phyloP scores from a whole-genome alignment of 2,113 vertebrate species.

The Crotalus tigris region DNA sequence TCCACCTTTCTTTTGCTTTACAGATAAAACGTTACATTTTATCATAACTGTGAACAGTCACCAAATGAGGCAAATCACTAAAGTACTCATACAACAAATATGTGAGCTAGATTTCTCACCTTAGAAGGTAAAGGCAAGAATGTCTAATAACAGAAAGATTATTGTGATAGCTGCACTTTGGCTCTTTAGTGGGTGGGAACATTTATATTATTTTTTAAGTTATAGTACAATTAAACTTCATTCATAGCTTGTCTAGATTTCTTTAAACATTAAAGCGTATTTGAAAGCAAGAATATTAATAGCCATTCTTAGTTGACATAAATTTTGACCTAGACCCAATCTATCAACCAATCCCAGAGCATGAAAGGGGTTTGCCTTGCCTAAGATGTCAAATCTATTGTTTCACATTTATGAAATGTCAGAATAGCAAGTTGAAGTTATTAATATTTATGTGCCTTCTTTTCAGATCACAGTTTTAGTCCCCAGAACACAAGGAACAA shows the following conservation, averaged over 20 bases:
- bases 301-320: constrained; percentile 2
- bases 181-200: not conserved
- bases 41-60: not conserved
- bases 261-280: not conserved
- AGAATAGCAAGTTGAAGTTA: constrained; percentile 3
- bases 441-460: constrained; percentile 30
- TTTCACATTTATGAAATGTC: not conserved
- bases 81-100: not conserved
- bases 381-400: constrained; percentile 26
- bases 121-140: not conserved
- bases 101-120: not conserved
- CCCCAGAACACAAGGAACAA: constrained; percentile 23
- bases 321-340: constrained; percentile 1
- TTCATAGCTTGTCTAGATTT: not conserved
- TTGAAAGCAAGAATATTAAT: constrained; percentile 22
- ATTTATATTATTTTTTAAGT: not conserved
- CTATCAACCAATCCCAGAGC: constrained; percentile 3
- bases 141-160: not conserved
- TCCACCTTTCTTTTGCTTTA: not conserved
- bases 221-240: not conserved
- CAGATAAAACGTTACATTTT: not conserved
- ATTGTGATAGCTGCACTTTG: not conserved
- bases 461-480: constrained; percentile 22
- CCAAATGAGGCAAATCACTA: not conserved
- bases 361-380: constrained; percentile 5